Conservation (phyloP, 2,888 invertebrate species). For the Cinara cedri region DNA sequence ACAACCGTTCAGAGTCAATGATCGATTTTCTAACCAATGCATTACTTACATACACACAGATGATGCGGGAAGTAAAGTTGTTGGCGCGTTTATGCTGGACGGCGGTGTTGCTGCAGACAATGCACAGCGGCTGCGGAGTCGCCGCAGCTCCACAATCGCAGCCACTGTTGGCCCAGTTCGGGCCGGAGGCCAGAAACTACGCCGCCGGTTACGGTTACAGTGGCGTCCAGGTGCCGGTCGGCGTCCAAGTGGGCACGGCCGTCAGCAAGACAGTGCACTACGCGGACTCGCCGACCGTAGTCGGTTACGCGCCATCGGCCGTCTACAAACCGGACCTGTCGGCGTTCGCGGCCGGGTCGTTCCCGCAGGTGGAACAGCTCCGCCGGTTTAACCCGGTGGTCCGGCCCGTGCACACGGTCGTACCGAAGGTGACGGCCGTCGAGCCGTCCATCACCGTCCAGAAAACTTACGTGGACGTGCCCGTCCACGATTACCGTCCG, state of each 20-base stretch:
- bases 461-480: slow-evolving; percentile 44
- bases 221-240: slow-evolving; percentile 3
- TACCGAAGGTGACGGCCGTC: slow-evolving; percentile 55
- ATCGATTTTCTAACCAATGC: no score
- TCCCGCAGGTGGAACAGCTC: slow-evolving; percentile 72
- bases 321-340: slow-evolving; percentile 58
- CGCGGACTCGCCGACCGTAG: slow-evolving; percentile 25
- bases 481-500: slow-evolving; percentile 19
- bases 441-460: slow-evolving; percentile 45
- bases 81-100: not conserved
- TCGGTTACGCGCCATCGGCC: slow-evolving; percentile 57
- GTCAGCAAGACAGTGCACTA: slow-evolving; percentile 60
- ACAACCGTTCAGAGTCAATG: no score
- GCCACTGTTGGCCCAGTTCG: slow-evolving; percentile 6
- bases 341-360: slow-evolving; percentile 40
- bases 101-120: not conserved
- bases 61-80: not conserved
- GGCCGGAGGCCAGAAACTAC: slow-evolving; percentile 2
- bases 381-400: slow-evolving; percentile 63
- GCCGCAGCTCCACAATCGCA: not conserved
- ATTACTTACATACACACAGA: not conserved
- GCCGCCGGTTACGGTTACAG: slow-evolving; percentile 41
- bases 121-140: not conserved
- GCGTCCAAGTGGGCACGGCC: slow-evolving; percentile 59
- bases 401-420: slow-evolving; percentile 41